Evolutionary conservation across 2,888 invertebrate genomes (phyloP), one percentile per base, ranked within the genome.

Genomic region (Acronicta psi): DNA sequence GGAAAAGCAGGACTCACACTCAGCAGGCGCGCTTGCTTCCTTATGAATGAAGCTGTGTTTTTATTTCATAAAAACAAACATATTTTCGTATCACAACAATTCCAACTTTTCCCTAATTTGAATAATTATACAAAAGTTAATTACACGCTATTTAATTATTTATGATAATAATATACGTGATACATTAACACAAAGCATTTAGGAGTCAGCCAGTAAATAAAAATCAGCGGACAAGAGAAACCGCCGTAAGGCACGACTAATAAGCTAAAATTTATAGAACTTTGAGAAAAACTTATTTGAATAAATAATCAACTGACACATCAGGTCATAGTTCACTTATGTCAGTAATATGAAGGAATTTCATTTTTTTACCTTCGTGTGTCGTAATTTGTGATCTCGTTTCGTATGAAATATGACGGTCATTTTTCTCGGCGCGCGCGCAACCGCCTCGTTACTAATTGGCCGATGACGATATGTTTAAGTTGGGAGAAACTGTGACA

Each of bases 361-460:
- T 23, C 34, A 17, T 43, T n/a, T 73, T 60, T 74, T 64, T 69
- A 63, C 47, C 47, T 60, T 29, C 1, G 16, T 52, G 37, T 59
- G 50, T 55, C 64, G 65, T 58, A 68, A 67, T 63, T 71, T 75
- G 68, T 81, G 86, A 85, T 88, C 89, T 89, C 74, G 79, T 88
- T 88, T 81, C 52, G 53, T 69, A 66, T 89, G 87, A 89, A 73
- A 84, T 80, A 88, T 86, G 75, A 76, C 63, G 68, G 69, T 75
- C 80, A 88, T 89, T 84, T 86, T 82, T 89, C 80, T 81, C 69
- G 31, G 56, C 70, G 73, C 71, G 45, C 53, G 75, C 79, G 75
- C 82, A 77, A 74, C 76, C 59, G 57, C 69, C 62, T 60, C 61
- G 73, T 53, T 73, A 76, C 82, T 86, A 85, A 87, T 86, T 87